Conservation (phyloP, 2,113 vertebrate genomes). For the Athene noctua region DNA sequence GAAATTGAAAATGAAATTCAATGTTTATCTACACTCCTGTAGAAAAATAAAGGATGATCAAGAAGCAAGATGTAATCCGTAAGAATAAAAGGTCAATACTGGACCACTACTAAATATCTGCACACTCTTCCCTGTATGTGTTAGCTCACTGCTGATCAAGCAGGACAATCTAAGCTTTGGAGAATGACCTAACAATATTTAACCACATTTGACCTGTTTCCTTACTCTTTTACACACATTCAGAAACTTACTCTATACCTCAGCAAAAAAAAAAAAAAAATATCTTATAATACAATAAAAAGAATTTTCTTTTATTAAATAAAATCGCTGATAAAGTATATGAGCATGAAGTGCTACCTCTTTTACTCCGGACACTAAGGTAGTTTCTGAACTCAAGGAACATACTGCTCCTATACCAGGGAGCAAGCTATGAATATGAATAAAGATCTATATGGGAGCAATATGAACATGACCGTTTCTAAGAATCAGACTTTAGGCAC, state of each 20-base stretch:
- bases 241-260: background rate
- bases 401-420: fast-evolving
- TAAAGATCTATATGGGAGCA: background rate
- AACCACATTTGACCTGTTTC: background rate
- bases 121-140: background rate
- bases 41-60: background rate
- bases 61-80: background rate
- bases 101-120: background rate
- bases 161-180: background rate
- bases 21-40: background rate
- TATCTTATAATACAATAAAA: background rate
- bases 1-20: background rate
- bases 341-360: background rate
- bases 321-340: background rate
- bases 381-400: background rate
- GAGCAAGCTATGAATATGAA: background rate
- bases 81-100: background rate
- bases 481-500: background rate
- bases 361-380: background rate
- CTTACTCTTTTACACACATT: background rate
- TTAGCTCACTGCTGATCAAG: background rate
- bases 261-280: background rate
- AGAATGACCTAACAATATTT: background rate
- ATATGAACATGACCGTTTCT: background rate
- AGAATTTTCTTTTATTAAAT: background rate